phyloP scores from a whole-genome alignment of 37 sponge, comb jelly and placozoan species.

The Axinella damicornis region DNA sequence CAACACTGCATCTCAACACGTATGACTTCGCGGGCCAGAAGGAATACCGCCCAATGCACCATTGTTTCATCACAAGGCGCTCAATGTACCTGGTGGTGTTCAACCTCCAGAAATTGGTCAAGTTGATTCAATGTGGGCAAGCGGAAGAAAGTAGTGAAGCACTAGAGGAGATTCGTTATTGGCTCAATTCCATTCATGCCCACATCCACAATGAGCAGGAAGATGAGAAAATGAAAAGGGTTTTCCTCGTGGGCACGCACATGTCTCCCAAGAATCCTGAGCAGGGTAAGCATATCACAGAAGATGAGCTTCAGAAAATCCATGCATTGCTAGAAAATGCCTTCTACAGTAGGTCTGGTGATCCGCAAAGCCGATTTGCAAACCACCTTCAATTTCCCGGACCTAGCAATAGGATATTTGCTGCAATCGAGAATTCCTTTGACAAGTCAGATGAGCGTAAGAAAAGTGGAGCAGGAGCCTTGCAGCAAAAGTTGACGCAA shows the following conservation, averaged over 20 bases:
- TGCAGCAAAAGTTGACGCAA: too few relatives aligned
- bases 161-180: slow-evolving; percentile 47
- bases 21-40: slow-evolving; percentile 81
- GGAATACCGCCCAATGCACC: slow-evolving; percentile 77
- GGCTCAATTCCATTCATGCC: slow-evolving; percentile 69
- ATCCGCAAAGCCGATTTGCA: background rate
- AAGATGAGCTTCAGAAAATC: slow-evolving; percentile 15
- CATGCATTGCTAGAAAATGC: background rate
- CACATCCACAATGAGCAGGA: slow-evolving; percentile 17
- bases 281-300: background rate
- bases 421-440: too few relatives aligned
- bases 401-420: background rate
- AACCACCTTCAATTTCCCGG: background rate
- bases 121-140: background rate
- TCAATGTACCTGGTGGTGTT: slow-evolving; percentile 61
- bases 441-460: too few relatives aligned
- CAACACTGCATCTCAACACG: slow-evolving; percentile 13
- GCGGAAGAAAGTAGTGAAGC: background rate
- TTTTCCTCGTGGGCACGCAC: slow-evolving; percentile 54
- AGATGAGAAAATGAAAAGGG: too few relatives aligned
- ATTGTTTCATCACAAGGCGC: slow-evolving; percentile 72
- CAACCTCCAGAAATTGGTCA: slow-evolving; percentile 17
- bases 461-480: too few relatives aligned
- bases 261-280: slow-evolving; percentile 18
- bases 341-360: too few relatives aligned